phyloP scores from a whole-genome alignment of 2,113 vertebrate genomes.

The Accipiter cooperii region DNA sequence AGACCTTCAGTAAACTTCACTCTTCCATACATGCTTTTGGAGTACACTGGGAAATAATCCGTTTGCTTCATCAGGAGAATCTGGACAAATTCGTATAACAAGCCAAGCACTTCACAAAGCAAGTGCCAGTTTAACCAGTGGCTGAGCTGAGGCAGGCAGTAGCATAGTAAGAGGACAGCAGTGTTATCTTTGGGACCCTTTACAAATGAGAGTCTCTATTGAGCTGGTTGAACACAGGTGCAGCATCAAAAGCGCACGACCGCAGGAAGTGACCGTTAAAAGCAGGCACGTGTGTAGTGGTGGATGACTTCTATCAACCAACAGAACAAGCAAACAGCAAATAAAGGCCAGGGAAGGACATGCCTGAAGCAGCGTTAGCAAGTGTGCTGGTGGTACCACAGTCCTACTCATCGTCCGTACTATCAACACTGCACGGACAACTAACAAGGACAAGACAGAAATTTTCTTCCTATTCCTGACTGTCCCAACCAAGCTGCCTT shows the following conservation, averaged over 20 bases:
- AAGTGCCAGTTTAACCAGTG: not conserved
- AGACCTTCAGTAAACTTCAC: not conserved
- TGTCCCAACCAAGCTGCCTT: not conserved
- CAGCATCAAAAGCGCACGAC: fast-evolving
- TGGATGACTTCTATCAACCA: not conserved
- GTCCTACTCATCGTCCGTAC: not conserved
- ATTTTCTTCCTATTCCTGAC: not conserved
- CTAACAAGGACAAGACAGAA: not conserved
- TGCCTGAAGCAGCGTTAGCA: not conserved
- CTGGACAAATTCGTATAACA: not conserved
- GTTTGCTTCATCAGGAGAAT: fast-evolving
- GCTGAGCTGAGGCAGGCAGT: not conserved
- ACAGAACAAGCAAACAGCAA: not conserved
- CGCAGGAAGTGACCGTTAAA: not conserved
- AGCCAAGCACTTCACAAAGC: not conserved
- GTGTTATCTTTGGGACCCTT: not conserved
- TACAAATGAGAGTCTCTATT: not conserved
- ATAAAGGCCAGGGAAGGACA: not conserved
- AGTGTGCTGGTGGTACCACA: not conserved
- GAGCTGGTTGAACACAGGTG: slow-evolving; percentile 6
- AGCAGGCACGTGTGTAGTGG: not conserved
- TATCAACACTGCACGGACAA: not conserved
- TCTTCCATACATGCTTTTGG: not conserved
- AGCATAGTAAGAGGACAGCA: not conserved
- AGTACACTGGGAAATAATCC: not conserved